A percentile compares a stretch with the other conserved stretches of the same genome.
Evolutionary conservation across 2,113 vertebrate genomes (phyloP).

Genomic region (Misgurnus anguillicaudatus): DNA sequence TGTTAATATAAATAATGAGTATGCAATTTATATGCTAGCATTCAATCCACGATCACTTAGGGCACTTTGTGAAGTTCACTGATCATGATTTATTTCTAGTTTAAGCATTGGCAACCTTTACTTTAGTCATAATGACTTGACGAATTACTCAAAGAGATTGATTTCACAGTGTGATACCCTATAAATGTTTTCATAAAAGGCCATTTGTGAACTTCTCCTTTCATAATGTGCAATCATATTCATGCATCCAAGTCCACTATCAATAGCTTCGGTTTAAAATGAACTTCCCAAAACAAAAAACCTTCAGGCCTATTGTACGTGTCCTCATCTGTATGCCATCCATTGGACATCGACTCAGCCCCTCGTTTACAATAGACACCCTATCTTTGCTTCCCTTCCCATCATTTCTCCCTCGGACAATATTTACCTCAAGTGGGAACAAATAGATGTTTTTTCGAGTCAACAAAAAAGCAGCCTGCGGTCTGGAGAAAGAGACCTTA

Average conservation of each 20-base stretch:
- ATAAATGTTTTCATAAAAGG: neutral
- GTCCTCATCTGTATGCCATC: neutral
- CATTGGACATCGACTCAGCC: conserved; percentile 10
- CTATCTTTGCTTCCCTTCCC: neutral
- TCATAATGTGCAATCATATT: neutral
- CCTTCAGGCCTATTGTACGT: neutral
- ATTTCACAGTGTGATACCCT: neutral
- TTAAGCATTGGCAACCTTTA: too few species aligned
- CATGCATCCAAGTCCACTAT: neutral
- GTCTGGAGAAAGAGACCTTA: conserved; percentile 28
- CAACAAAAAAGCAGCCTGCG: conserved; percentile 27
- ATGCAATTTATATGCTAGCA: too few species aligned
- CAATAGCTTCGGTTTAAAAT: neutral
- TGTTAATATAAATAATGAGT: too few species aligned
- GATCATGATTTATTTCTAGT: too few species aligned
- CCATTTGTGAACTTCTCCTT: neutral
- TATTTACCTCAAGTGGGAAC: conserved; percentile 40
- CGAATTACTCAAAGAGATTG: neutral
- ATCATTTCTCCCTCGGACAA: conserved; percentile 33
- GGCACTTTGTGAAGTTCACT: too few species aligned
- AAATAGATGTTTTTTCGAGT: conserved; percentile 22
- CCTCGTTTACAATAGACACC: neutral
- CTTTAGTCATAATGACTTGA: neutral
- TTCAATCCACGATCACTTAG: too few species aligned
- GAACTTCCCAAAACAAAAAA: neutral